Conservation (phyloP, 2,797 vertebrate genomes). For the Semaprochilodus insignis region DNA sequence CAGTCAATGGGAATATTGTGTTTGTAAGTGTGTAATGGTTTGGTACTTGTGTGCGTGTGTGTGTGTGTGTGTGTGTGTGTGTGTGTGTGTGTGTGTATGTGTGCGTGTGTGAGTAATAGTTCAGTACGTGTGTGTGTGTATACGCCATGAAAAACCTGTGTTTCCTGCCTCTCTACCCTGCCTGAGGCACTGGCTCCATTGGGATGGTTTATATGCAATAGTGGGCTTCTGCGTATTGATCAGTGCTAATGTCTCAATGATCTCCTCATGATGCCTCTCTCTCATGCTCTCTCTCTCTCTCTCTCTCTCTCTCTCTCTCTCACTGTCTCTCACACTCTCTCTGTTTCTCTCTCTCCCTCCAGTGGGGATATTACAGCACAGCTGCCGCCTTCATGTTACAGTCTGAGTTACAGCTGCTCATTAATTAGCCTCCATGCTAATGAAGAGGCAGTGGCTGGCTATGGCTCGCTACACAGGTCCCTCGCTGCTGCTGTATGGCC, state of each 20-base stretch:
- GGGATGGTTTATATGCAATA: slow-evolving; percentile 70
- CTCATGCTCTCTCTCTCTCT: slow-evolving; percentile 29
- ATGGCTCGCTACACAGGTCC: background rate
- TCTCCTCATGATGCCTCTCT: slow-evolving; percentile 57
- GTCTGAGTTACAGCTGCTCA: slow-evolving; percentile 61
- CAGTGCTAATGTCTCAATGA: slow-evolving; percentile 72
- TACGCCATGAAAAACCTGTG: slow-evolving; percentile 40
- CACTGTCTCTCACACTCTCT: slow-evolving; percentile 19
- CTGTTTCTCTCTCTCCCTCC: slow-evolving; percentile 42
- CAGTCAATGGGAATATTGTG: slow-evolving; percentile 52
- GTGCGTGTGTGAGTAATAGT: too few species aligned
- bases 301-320: slow-evolving; percentile 9
- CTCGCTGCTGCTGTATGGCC: slow-evolving; percentile 2
- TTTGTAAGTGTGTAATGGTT: slow-evolving; percentile 40
- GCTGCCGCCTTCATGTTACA: slow-evolving; percentile 59
- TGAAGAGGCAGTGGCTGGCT: slow-evolving; percentile 51
- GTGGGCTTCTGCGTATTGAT: slow-evolving; percentile 74
- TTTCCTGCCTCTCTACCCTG: slow-evolving; percentile 55
- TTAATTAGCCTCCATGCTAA: slow-evolving; percentile 62
- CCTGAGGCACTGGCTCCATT: slow-evolving; percentile 67
- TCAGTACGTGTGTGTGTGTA: slow-evolving; percentile 26
- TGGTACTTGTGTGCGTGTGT: slow-evolving; percentile 42
- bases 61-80: background rate
- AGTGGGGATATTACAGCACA: slow-evolving; percentile 52
- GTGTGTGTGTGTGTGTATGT: slow-evolving; percentile 45